These are phyloP conservation scores for Yasuhikotakia modesta DNA, from an alignment of 2,797 vertebrate genomes.

Conservation along the genomic window DNA sequence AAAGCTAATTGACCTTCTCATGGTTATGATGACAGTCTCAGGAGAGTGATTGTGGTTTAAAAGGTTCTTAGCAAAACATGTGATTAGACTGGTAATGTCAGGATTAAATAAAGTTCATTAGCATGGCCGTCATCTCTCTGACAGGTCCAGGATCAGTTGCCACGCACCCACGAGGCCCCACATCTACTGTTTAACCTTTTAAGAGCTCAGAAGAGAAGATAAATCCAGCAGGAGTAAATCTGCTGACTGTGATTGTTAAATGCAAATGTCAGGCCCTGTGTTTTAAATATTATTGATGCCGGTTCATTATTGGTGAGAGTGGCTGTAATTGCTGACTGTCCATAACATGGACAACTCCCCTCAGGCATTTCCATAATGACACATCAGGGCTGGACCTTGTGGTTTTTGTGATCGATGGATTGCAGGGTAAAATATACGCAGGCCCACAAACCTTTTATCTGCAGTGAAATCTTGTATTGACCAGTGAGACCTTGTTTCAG, in stretches of 20 bases:
- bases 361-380: constrained; percentile 49
- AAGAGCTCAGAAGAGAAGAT: constrained; percentile 40
- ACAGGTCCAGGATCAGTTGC: constrained; percentile 47
- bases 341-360: constrained; percentile 26
- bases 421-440: too few relatives aligned
- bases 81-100: constrained; percentile 53
- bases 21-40: constrained; percentile 39
- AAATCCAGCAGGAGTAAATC: constrained; percentile 44
- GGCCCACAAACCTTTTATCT: too few relatives aligned
- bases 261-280: constrained; percentile 65
- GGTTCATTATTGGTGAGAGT: constrained; percentile 73
- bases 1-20: constrained; percentile 41
- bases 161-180: constrained; percentile 30
- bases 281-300: constrained; percentile 71
- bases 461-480: too few relatives aligned
- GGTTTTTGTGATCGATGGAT: too few relatives aligned
- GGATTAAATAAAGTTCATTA: constrained; percentile 56
- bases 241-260: constrained; percentile 73
- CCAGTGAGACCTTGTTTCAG: too few relatives aligned
- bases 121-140: constrained; percentile 48
- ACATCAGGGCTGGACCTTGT: too few relatives aligned
- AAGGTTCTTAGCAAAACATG: constrained; percentile 44
- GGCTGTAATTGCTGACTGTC: constrained; percentile 71
- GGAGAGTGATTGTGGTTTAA: constrained; percentile 51
- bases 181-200: constrained; percentile 33